A percentile compares a stretch with the other conserved stretches of the same genome.
These are phyloP conservation scores for Andrena praecox DNA, from an alignment of 2,888 invertebrate genomes.

Conservation along the genomic window DNA sequence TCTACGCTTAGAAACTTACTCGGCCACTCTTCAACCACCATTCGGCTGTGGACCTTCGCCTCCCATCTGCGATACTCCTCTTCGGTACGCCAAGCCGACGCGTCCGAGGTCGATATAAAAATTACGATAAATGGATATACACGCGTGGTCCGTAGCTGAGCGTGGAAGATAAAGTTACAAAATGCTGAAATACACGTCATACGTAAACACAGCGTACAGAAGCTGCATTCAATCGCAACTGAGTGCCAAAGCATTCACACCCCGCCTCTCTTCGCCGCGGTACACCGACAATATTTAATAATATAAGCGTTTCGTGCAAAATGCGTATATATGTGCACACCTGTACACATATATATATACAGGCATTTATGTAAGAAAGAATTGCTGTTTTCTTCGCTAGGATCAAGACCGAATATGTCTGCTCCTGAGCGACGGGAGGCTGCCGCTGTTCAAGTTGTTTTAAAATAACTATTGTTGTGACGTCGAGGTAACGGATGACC, in stretches of 20 bases:
- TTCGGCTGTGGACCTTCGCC: too few relatives aligned
- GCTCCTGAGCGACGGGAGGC: constrained; percentile 10
- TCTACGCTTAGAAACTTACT: background rate
- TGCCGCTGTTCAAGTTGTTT: constrained; percentile 53
- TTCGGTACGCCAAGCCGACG: background rate
- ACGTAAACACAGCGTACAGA: background rate
- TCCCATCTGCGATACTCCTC: background rate
- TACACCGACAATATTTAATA: background rate
- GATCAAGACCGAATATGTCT: constrained; percentile 47
- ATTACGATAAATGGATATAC: background rate
- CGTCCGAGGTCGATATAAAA: background rate
- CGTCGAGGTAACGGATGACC: constrained; percentile 58
- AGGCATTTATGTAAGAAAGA: constrained; percentile 17
- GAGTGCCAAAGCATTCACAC: background rate
- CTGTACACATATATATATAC: background rate
- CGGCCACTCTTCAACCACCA: background rate
- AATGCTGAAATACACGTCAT: constrained; percentile 6
- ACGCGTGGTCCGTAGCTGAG: background rate
- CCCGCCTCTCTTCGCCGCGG: background rate
- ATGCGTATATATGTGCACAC: background rate
- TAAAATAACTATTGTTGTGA: constrained; percentile 73
- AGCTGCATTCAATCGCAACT: background rate
- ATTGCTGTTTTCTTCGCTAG: constrained; percentile 6
- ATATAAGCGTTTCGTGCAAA: background rate
- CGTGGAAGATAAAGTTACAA: background rate